Base-by-base conservation (phyloP, 2,888 invertebrate genomes). In the Phyllotreta striolata region DNA sequence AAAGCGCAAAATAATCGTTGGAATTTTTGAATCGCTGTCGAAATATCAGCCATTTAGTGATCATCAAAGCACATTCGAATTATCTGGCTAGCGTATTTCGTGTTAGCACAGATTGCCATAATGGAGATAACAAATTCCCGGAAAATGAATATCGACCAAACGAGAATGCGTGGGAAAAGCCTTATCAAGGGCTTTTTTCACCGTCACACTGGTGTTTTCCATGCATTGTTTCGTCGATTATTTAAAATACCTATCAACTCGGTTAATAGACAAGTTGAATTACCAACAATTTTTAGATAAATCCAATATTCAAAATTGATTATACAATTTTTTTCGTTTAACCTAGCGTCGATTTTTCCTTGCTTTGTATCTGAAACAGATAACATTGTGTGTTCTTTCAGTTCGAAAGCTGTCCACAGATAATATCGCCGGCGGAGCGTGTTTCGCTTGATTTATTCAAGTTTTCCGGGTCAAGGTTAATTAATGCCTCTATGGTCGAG, bases 391-490 rank as follows among this genome's bases (percentile, higher is more conserved):
- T 4, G 24, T 24, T 24, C 35, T 47, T 52, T 52, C 39, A 39
- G 52, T 52, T 52, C n/a, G 51, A 10, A 52, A 52, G 52, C 14
- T 51, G 49, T 59, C 14, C 35, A 13, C 37, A 49, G 59, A 59
- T 51, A 6, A 12, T 62, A 62, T 57, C 51, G 43, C 5, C 56
- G 34, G 34, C 7, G n/a, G 46, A 57, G 52, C 63, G 59, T 63
- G 58, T 40, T 59, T 43, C 35, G 46, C 44, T 58, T 54, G 54
- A 63, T 58, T 63, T 58, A 58, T 63, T 34, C 34, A n/a, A 59
- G 41, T 35, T 47, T 52, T 40, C 41, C 24, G 24, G 63, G 63
- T 40, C 63, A 63, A 63, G 63, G 63, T 63, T 63, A 63, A 63
- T 63, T 46, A 55, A 60, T 52, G 35, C 60, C 44, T 14, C 13